Evolutionary conservation across 1,140 invertebrate genomes (phyloP).

Genomic region (Drosophila micromelanica): DNA sequence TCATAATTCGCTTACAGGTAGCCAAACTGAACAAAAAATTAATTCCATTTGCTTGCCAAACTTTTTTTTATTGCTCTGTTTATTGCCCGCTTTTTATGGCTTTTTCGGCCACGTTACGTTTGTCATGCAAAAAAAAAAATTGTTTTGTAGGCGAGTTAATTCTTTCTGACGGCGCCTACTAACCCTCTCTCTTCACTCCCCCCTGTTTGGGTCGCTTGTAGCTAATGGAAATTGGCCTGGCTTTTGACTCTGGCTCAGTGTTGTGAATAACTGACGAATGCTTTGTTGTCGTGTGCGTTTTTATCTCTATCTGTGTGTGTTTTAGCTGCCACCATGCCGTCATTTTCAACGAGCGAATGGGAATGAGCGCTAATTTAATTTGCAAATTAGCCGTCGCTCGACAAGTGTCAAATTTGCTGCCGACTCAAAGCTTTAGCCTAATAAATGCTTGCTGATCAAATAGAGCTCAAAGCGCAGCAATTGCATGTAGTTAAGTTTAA

Average conservation of each 20-base stretch:
- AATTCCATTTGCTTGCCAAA: constrained; percentile 47
- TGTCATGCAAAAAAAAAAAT: constrained; percentile 63
- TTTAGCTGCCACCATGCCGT: constrained; percentile 56
- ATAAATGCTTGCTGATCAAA: constrained; percentile 11
- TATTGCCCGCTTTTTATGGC: constrained; percentile 44
- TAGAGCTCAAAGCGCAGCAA: not conserved
- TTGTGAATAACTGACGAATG: constrained; percentile 56
- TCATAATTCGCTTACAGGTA: constrained; percentile 18
- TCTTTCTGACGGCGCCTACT: constrained; percentile 22
- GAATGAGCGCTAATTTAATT: constrained; percentile 77
- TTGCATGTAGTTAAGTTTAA: not conserved
- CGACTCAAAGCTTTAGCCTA: constrained; percentile 3
- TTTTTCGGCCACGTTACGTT: constrained; percentile 37
- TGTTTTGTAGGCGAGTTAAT: constrained; percentile 36
- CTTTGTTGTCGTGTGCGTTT: constrained; percentile 41
- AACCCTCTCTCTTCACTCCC: constrained; percentile 11
- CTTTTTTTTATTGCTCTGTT: constrained; percentile 26
- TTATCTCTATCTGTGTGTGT: constrained; percentile 12
- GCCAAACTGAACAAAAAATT: constrained; percentile 11
- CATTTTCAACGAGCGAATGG: constrained; percentile 55
- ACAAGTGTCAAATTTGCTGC: constrained; percentile 48
- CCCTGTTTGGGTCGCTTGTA: constrained; percentile 9
- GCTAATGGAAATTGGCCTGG: constrained; percentile 63
- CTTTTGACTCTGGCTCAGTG: constrained; percentile 31
- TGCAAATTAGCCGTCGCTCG: constrained; percentile 66